These are phyloP conservation scores for Pachyuromys duprasi DNA, from an alignment of 2,797 vertebrate species.

Conservation along the genomic window DNA sequence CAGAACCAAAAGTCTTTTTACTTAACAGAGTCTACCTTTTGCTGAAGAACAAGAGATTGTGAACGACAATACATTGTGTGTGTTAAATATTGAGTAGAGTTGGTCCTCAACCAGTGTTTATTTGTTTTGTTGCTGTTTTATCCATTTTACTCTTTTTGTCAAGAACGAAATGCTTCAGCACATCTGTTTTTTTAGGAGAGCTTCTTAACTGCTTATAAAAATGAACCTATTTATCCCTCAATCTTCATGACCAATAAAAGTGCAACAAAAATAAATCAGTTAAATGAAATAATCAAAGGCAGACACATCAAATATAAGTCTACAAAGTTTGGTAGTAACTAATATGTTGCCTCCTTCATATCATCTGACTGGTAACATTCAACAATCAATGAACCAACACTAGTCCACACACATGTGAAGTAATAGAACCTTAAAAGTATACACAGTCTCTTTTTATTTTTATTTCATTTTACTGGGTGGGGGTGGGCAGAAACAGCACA, in stretches of 20 bases:
- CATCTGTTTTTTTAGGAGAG: conserved; percentile 41
- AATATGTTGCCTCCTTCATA: conserved; percentile 8
- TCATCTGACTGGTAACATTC: conserved; percentile 40
- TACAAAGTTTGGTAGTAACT: conserved; percentile 24
- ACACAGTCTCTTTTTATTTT: neutral
- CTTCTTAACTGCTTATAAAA: conserved; percentile 38
- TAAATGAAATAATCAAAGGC: conserved; percentile 53
- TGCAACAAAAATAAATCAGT: conserved; percentile 38
- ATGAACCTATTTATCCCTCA: neutral
- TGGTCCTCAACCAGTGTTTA: neutral
- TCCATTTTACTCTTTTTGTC: conserved; percentile 66
- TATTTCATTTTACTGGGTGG: neutral
- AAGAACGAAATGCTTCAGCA: conserved; percentile 65
- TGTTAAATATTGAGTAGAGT: conserved; percentile 45
- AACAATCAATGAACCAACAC: neutral
- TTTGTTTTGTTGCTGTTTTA: conserved; percentile 71
- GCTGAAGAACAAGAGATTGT: neutral
- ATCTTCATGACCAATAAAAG: conserved; percentile 54
- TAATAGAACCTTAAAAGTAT: neutral
- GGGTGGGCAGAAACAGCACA: neutral
- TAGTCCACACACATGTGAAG: neutral
- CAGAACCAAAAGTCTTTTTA: conserved; percentile 29
- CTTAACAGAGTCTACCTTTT: neutral
- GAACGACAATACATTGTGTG: conserved; percentile 48
- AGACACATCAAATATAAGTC: conserved; percentile 19